Conservation (phyloP, 1,140 invertebrate species). For the Drosophila nebulosa region DNA sequence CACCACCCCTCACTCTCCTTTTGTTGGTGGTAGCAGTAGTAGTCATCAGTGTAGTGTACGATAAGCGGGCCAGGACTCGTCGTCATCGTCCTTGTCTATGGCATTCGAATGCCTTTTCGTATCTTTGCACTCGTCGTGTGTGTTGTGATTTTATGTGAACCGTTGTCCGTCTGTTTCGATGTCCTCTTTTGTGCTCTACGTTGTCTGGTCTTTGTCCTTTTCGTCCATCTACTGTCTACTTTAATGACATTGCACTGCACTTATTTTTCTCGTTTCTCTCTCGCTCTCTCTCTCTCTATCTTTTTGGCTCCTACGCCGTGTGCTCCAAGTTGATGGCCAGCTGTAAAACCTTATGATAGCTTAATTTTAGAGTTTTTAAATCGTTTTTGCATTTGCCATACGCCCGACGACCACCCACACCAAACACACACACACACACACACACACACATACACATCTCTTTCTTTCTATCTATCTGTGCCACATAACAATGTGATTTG, state of each 20-base stretch:
- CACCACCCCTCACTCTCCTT: constrained; percentile 22
- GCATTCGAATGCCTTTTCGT: constrained; percentile 6
- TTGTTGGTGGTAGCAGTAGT: too few species aligned
- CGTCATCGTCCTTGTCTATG: not conserved
- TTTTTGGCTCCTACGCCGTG: constrained; percentile 25
- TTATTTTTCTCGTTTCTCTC: constrained; percentile 38
- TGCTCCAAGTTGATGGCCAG: constrained; percentile 50
- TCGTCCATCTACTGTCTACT: constrained; percentile 42
- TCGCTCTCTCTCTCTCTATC: not conserved
- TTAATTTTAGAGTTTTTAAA: constrained; percentile 78
- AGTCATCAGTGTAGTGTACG: constrained; percentile 14
- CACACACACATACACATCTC: not conserved
- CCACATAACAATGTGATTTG: constrained; percentile 65
- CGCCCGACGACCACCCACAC: too few species aligned
- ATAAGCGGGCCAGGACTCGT: constrained; percentile 54
- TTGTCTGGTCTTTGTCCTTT: constrained; percentile 37
- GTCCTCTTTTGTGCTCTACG: constrained; percentile 24
- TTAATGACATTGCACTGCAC: constrained; percentile 78
- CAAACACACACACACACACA: not conserved
- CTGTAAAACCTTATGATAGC: constrained; percentile 74
- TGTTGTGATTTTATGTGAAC: constrained; percentile 73
- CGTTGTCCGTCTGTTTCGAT: constrained; percentile 43
- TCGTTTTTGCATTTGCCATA: constrained; percentile 61
- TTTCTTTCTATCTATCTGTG: not conserved
- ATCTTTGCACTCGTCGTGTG: constrained; percentile 20